Evolutionary conservation across 2,888 invertebrate genomes (phyloP).

Genomic region (Heteromyza rotundicornis): DNA sequence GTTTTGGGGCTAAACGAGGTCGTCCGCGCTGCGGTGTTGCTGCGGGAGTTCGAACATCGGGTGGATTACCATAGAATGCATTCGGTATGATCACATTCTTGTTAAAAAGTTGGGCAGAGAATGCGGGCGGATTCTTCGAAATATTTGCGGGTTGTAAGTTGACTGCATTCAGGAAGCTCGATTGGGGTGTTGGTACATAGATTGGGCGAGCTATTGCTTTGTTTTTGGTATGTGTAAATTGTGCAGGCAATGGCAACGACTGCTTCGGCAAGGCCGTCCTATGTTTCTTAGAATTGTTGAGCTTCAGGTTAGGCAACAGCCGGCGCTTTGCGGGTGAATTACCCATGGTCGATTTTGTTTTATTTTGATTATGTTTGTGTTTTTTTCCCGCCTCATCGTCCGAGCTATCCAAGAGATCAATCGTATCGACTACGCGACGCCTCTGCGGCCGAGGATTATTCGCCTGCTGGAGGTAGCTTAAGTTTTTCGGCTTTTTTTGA

Average conservation of each 20-base stretch:
- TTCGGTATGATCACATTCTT: constrained; percentile 45
- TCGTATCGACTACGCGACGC: constrained; percentile 26
- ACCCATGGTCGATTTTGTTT: not conserved
- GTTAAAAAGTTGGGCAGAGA: constrained; percentile 40
- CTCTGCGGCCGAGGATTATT: constrained; percentile 2
- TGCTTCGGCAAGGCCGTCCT: not conserved
- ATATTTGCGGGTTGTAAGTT: constrained; percentile 38
- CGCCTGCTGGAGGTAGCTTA: constrained; percentile 21
- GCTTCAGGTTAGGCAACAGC: constrained; percentile 20
- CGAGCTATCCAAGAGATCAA: constrained; percentile 38
- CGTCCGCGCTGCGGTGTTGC: not conserved
- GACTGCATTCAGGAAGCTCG: constrained; percentile 44
- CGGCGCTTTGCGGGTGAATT: constrained; percentile 29
- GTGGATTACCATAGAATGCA: constrained; percentile 44
- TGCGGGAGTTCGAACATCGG: constrained; percentile 9
- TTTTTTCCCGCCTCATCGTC: constrained; percentile 29
- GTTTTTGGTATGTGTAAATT: not conserved
- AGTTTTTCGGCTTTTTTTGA: constrained; percentile 24
- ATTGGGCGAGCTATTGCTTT: constrained; percentile 1
- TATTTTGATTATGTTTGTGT: not conserved
- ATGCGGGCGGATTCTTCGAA: constrained; percentile 36
- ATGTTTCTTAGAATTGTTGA: constrained; percentile 15
- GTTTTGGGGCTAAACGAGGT: not conserved
- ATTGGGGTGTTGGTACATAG: constrained; percentile 36
- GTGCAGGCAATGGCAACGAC: not conserved